These are phyloP conservation scores for Pantala flavescens DNA, from an alignment of 1,140 invertebrate genomes.

Conservation along the genomic window DNA sequence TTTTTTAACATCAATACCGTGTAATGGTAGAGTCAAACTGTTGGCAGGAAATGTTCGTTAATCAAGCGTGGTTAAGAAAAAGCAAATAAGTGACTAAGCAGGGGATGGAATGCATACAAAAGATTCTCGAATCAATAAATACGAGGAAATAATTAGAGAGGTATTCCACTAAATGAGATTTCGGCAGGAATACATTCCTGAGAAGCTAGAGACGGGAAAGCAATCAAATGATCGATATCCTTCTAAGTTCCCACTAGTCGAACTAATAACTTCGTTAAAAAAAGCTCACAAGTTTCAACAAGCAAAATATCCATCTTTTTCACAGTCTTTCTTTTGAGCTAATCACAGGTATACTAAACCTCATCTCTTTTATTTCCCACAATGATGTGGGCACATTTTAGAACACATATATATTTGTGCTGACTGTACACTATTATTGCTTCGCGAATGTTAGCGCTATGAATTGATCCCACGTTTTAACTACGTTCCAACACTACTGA, in stretches of 20 bases:
- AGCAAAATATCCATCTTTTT: neutral
- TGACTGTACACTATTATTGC: neutral
- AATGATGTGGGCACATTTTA: neutral
- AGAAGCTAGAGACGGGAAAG: too few relatives aligned
- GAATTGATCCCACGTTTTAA: neutral
- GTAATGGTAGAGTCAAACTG: neutral
- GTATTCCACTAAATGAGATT: too few relatives aligned
- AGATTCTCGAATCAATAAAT: too few relatives aligned
- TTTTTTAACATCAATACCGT: neutral
- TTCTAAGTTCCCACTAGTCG: neutral
- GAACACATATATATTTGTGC: constrained; percentile 2
- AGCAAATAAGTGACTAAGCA: too few relatives aligned
- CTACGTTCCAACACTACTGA: neutral
- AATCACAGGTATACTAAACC: constrained; percentile 2
- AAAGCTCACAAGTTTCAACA: neutral
- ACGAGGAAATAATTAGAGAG: too few relatives aligned
- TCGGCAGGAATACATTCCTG: too few relatives aligned
- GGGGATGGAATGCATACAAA: too few relatives aligned
- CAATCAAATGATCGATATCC: too few relatives aligned
- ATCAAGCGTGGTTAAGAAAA: too few relatives aligned
- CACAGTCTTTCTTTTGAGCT: constrained; percentile 9
- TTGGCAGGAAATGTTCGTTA: neutral
- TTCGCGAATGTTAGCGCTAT: neutral
- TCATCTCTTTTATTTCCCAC: neutral
- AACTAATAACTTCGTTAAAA: neutral